phyloP scores from a whole-genome alignment of 2,113 vertebrate genomes.

The Sander lucioperca region DNA sequence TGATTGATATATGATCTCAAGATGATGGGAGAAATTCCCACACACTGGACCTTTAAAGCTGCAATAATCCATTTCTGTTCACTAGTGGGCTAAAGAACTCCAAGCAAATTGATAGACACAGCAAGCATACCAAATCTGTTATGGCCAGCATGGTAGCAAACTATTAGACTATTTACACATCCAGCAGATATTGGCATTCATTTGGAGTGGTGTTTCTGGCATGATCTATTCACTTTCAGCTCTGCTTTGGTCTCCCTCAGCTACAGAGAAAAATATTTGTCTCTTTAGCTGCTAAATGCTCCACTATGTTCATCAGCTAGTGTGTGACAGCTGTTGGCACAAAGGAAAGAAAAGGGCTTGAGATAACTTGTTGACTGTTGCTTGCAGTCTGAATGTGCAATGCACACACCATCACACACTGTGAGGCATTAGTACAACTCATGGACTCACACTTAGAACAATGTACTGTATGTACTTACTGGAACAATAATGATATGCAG shows the following conservation, averaged over 20 bases:
- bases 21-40: no score
- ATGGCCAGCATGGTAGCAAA: not conserved
- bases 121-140: not conserved
- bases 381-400: constrained; percentile 7
- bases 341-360: not conserved
- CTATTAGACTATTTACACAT: no score
- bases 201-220: not conserved
- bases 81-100: not conserved
- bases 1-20: no score
- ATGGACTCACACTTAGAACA: not conserved
- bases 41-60: not conserved
- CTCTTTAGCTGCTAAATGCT: not conserved
- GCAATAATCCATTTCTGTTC: not conserved
- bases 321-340: no score
- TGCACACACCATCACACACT: not conserved
- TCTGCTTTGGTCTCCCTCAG: no score
- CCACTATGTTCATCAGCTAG: not conserved
- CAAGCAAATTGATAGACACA: no score
- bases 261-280: no score
- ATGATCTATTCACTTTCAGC: not conserved
- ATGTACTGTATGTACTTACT: not conserved
- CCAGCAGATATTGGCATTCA: not conserved
- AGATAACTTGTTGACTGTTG: not conserved
- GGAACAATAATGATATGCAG: constrained; percentile 22
- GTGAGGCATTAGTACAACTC: constrained; percentile 22